Base-by-base conservation (phyloP, 2,888 invertebrate genomes). In the Heliconius hortense region DNA sequence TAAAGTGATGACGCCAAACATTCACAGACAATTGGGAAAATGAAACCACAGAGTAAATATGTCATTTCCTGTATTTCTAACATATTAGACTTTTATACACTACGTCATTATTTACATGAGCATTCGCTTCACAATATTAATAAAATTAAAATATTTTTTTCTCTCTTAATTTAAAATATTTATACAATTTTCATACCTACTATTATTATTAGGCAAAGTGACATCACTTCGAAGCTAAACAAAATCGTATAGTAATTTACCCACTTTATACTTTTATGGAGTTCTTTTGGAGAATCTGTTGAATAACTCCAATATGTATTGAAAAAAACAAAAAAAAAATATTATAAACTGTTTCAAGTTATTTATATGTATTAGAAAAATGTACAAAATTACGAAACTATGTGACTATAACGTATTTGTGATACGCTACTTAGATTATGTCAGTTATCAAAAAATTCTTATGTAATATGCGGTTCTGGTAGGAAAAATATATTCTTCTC, bases 41-140 rank as follows among this genome's bases (percentile, higher is more conserved):
- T 74, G 39, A 77, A 78, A 72, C 72, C 59, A 68, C 64, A 70
- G 48, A 71, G 77, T 79, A 82, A 83, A 82, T 84, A 84, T 84
- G 82, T 82, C 81, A 80, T 82, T 82, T 82, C 81, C 79, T 86
- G 92, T 93, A 93, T 93, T 93, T 90, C 91, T 93, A 93, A 90
- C 90, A 90, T 90, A 91, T 89, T 90, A 90, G 88, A 91, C 87
- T 88, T 90, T 92, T 90, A 91, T 93, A 92, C 90, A 91, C 91
- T 92, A 92, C 89, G 87, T 90, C 87, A 88, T 90, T 86, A 93
- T 94, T 89, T 94, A 93, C 93, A 94, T 92, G 93, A 93, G 93
- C 93, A 93, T 92, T 91, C 87, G 90, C 92, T 92, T 92, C 89
- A 88, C 89, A 92, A 91, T 92, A 89, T 87, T 89, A 89, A 90